A percentile compares a stretch with the other conserved stretches of the same genome.
These are phyloP conservation scores for Anguilla marmorata DNA, from an alignment of 2,797 vertebrate genomes.

Conservation along the genomic window DNA sequence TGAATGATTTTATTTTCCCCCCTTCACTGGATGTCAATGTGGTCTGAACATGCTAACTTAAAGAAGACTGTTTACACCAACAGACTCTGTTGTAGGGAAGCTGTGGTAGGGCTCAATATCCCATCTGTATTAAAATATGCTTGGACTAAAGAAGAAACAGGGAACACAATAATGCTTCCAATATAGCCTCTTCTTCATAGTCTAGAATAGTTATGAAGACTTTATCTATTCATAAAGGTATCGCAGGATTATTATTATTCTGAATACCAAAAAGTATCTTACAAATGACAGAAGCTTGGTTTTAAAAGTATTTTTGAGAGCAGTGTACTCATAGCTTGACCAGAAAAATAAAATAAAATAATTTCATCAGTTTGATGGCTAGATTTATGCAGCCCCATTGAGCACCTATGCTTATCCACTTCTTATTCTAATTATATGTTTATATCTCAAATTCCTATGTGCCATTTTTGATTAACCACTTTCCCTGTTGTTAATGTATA, in stretches of 20 bases:
- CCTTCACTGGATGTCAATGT: conserved; percentile 70
- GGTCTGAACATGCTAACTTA: conserved; percentile 54
- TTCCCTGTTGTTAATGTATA: conserved; percentile 2
- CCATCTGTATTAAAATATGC: conserved; percentile 12
- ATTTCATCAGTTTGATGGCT: conserved; percentile 45
- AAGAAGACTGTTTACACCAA: neutral
- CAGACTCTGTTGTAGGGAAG: neutral
- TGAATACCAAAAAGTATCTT: conserved; percentile 46
- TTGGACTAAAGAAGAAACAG: conserved; percentile 33
- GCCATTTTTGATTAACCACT: conserved; percentile 36
- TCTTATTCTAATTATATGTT: neutral
- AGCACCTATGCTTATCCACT: neutral
- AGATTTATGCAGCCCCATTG: neutral
- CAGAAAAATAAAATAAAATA: conserved; percentile 14
- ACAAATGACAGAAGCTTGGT: conserved; percentile 49
- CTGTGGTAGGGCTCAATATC: neutral
- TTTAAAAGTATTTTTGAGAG: conserved; percentile 58
- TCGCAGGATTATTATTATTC: too few relatives aligned
- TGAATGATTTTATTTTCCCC: conserved; percentile 66
- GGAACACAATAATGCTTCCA: conserved; percentile 50
- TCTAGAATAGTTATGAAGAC: conserved; percentile 53
- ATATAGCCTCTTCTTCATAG: conserved; percentile 54
- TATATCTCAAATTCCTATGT: conserved; percentile 36
- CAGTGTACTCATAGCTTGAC: conserved; percentile 48
- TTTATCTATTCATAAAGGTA: conserved; percentile 11